Base-by-base conservation (phyloP, 2,888 invertebrate genomes). In the Tipula vernalis region DNA sequence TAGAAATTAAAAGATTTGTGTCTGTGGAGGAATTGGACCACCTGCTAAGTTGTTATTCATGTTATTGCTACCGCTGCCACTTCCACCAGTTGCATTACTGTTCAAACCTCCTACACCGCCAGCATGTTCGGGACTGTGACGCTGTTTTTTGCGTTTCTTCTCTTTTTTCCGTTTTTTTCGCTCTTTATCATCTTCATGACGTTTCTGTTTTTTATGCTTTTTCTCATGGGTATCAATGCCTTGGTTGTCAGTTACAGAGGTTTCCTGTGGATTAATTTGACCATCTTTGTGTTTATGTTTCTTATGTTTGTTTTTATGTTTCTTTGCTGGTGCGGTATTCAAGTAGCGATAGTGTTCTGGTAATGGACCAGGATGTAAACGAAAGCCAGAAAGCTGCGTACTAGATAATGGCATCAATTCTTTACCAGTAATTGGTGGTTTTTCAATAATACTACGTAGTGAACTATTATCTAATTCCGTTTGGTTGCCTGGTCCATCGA, bases 261-360 rank as follows among this genome's bases (percentile, higher is more conserved):
- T 94, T 90, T 96, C 96, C 90, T 95, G 96, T 83, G 95, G 95
- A 84, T 84, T 36, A 83, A 95, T 94, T 87, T 96, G 95, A 15
- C 97, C 96, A 89, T 96, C 96, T 93, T 97, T 97, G 90, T 97
- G 97, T 92, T 97, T 97, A 89, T 97, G 98, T 90, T 97, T 97
- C 93, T 98, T 98, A 91, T 98, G 98, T 91, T 98, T 98, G 90
- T 97, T 98, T 92, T 98, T 98, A 90, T 98, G 98, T 92, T 97
- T 96, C 91, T 97, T 97, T 90, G 96, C 96, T 88, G 98, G 97
- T 88, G 96, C 95, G 89, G 97, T 96, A 92, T 96, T 98, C 89
- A 98, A 95, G 91, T 97, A 96, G 89, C 98, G 95, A 92, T 98
- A 98, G 91, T 98, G 98, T 91, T 98, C 98, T 18, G 98, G 98